phyloP scores from a whole-genome alignment of 1,140 invertebrate genomes.

The Calephelis nemesis region DNA sequence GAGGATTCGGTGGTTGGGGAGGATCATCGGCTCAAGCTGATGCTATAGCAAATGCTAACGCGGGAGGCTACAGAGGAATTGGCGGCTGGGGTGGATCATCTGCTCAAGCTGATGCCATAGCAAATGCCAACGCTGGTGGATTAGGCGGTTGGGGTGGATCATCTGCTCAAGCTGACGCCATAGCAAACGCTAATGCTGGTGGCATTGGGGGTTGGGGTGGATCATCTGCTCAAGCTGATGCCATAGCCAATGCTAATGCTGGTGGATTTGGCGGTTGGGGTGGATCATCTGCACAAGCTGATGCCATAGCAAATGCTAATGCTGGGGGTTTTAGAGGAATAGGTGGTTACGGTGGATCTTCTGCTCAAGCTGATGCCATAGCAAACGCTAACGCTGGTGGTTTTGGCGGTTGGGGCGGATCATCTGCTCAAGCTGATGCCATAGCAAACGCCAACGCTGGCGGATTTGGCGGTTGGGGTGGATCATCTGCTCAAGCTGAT shows the following conservation, averaged over 20 bases:
- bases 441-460: constrained; percentile 27
- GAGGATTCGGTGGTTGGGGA: constrained; percentile 9
- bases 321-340: constrained; percentile 17
- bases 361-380: constrained; percentile 27
- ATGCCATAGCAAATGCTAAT: constrained; percentile 11
- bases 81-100: constrained; percentile 20
- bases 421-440: constrained; percentile 27
- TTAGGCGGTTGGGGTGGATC: constrained; percentile 22
- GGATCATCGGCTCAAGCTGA: constrained; percentile 28
- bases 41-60: constrained; percentile 11
- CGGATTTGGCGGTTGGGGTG: constrained; percentile 1
- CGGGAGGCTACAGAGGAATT: constrained; percentile 10
- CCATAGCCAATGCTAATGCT: constrained; percentile 22
- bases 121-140: constrained; percentile 25
- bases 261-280: constrained; percentile 12
- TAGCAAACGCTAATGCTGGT: constrained; percentile 22
- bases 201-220: constrained; percentile 21
- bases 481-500: constrained; percentile 25
- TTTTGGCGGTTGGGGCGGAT: constrained; percentile 24
- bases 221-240: constrained; percentile 20
- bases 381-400: constrained; percentile 20
- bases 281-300: constrained; percentile 27
- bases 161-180: constrained; percentile 26
- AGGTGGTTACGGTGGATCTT: constrained; percentile 24
- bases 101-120: constrained; percentile 31